Evolutionary conservation across 2,888 invertebrate genomes (phyloP), one percentile per base, ranked within the genome.

Genomic region (Prosopocoilus inquinatus): DNA sequence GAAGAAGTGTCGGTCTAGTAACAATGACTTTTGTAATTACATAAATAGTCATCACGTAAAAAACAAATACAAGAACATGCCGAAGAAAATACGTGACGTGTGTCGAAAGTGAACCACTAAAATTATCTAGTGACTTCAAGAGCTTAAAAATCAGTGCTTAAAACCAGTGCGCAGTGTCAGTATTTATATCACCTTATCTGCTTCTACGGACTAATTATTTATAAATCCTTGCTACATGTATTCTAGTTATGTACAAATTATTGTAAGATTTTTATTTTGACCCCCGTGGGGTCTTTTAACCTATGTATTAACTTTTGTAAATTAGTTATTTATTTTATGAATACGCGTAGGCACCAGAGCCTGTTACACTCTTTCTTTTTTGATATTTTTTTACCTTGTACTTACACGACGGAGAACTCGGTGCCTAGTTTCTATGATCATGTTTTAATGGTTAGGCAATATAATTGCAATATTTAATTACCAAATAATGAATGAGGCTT

Each of bases 241-340:
- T 70, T 67, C 65, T 67, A 60, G 62, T 62, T 59, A 61, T 64
- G 60, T 70, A 69, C 67, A 67, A 65, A 70, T 69, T 71, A 68
- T 70, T 71, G 70, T 69, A 70, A 70, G 68, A 68, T 66, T 64
- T 67, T 70, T 66, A 65, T 65, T 69, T 73, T 71, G 61, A 71
- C 56, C 49, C 50, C 50, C 20, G 47, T 50, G 50, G 55, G 55
- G 52, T 47, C 43, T 15, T 11, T 16, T 47, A 43, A 50, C 46
- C 47, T 72, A 74, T 73, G 73, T 67, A 70, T 65, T 65, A 68
- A 68, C 69, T 68, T 69, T 67, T 72, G 70, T 72, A 73, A 67
- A 72, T 71, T 70, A 71, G 62, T 73, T 75, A 75, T 74, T 74
- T 74, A 73, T 74, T 74, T 71, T 72, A 66, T 70, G 68, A 68